Evolutionary conservation across 2,113 vertebrate species (phyloP).

Genomic region (Conger conger): DNA sequence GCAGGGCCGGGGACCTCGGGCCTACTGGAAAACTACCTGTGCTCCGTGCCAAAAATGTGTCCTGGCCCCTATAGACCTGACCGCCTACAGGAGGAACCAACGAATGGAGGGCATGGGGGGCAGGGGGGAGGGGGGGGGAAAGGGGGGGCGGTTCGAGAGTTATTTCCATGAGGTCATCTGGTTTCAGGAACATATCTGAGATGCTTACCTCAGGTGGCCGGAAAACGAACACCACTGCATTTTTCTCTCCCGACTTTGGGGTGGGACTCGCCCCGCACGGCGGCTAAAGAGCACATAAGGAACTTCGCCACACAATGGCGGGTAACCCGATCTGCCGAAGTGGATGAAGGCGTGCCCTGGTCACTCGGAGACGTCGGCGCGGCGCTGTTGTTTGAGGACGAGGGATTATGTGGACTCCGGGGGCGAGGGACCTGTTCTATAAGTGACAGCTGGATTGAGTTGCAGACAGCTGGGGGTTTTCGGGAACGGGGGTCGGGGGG

Average conservation of each 20-base stretch:
- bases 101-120: conserved; percentile 7
- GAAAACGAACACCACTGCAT: conserved; percentile 16
- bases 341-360: neutral
- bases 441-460: conserved; percentile 22
- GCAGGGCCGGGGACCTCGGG: conserved; percentile 69
- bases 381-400: neutral
- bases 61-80: conserved; percentile 71
- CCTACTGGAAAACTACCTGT: conserved; percentile 71
- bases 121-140: conserved; percentile 34
- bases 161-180: conserved; percentile 57
- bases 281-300: neutral
- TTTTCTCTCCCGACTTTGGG: neutral
- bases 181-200: conserved; percentile 63
- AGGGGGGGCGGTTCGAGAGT: conserved; percentile 37
- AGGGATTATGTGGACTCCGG: neutral
- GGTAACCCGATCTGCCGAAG: neutral
- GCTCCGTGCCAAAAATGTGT: conserved; percentile 82
- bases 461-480: conserved; percentile 4
- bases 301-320: neutral
- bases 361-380: too few relatives aligned
- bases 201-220: conserved; percentile 61
- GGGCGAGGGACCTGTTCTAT: neutral
- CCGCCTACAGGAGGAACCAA: conserved; percentile 54
- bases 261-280: neutral
- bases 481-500: neutral